Percentiles rank a stretch among this genome's conserved stretches.
Evolutionary conservation across 1,140 invertebrate genomes (phyloP).

Genomic region (Zophobas morio): DNA sequence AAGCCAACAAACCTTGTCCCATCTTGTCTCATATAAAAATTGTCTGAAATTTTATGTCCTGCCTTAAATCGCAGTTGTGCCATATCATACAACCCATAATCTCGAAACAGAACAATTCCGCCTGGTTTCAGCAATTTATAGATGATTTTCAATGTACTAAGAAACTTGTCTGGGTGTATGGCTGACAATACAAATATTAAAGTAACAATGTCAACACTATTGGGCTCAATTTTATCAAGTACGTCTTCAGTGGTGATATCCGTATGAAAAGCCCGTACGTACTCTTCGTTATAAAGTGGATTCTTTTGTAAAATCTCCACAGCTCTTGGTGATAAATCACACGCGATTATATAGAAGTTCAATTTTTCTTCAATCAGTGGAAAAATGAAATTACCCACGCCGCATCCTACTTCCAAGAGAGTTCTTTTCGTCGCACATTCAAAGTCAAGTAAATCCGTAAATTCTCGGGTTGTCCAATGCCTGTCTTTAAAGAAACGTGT

Average conservation of each 20-base stretch:
- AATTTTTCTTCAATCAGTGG: slow-evolving; percentile 88
- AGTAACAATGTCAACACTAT: slow-evolving; percentile 87
- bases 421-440: slow-evolving; percentile 63
- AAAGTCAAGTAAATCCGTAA: slow-evolving; percentile 81
- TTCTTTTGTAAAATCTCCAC: slow-evolving; percentile 88
- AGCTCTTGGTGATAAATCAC: slow-evolving; percentile 94
- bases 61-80: slow-evolving; percentile 95
- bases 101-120: slow-evolving; percentile 91
- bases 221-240: slow-evolving; percentile 70
- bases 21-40: slow-evolving; percentile 97
- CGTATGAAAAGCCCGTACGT: slow-evolving; percentile 83
- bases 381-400: slow-evolving; percentile 97
- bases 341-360: slow-evolving; percentile 87
- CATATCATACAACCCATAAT: slow-evolving; percentile 99
- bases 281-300: slow-evolving; percentile 74
- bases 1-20: slow-evolving; percentile 84
- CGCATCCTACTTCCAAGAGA: slow-evolving; percentile 94
- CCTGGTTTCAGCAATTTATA: slow-evolving; percentile 81
- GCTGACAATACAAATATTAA: slow-evolving; percentile 97
- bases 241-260: slow-evolving; percentile 79
- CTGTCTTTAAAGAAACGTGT: slow-evolving; percentile 96
- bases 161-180: slow-evolving; percentile 89
- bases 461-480: slow-evolving; percentile 97
- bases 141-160: slow-evolving; percentile 78
- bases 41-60: slow-evolving; percentile 93